A percentile compares a stretch with the other conserved stretches of the same genome.
Conservation (phyloP, 2,113 vertebrate species). For the Patagioenas fasciata region DNA sequence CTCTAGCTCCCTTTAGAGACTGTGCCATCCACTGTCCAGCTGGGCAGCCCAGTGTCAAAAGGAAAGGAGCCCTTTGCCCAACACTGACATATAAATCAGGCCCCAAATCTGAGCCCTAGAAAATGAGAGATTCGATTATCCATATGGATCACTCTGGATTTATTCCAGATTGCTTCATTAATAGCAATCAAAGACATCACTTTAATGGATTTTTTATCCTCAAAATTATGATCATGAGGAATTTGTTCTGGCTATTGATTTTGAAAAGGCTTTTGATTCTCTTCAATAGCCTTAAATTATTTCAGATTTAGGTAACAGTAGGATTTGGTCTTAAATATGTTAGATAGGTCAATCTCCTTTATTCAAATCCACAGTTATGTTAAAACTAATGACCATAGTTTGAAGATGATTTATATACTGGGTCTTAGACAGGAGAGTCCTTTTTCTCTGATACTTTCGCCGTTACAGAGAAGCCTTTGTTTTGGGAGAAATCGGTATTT, state of each 20-base stretch:
- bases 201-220: conserved; percentile 73
- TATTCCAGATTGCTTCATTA: conserved; percentile 69
- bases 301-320: conserved; percentile 65
- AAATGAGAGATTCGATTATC: conserved; percentile 62
- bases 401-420: conserved; percentile 64
- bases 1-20: not conserved
- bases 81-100: conserved; percentile 1
- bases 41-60: not conserved
- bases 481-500: not conserved
- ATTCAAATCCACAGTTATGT: conserved; percentile 65
- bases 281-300: conserved; percentile 64
- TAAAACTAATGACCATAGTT: conserved; percentile 62
- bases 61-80: not conserved
- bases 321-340: conserved; percentile 57
- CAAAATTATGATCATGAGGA: conserved; percentile 59
- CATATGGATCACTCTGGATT: conserved; percentile 68
- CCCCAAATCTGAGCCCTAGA: conserved; percentile 20
- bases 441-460: conserved; percentile 31
- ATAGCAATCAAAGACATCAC: conserved; percentile 66
- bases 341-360: conserved; percentile 57
- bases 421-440: not conserved
- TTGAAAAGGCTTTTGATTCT: conserved; percentile 64
- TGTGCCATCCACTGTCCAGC: not conserved
- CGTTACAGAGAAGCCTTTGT: conserved; percentile 22
- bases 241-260: conserved; percentile 71